Percentiles rank a stretch among this genome's conserved stretches.
phyloP scores from a whole-genome alignment of 2,888 invertebrate genomes.

The Drosophila birchii region DNA sequence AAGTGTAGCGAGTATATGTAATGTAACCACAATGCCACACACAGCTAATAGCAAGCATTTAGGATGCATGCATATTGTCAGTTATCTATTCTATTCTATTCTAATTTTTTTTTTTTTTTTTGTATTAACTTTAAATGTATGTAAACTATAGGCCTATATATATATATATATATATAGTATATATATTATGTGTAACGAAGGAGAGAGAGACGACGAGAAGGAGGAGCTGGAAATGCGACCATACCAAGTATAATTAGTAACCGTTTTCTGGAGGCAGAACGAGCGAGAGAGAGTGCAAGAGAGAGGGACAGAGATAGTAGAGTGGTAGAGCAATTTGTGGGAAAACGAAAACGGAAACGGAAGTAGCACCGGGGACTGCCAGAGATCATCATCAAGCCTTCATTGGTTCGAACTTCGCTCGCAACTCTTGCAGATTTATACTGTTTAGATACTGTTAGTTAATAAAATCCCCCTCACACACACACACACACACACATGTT shows the following conservation, averaged over 20 bases:
- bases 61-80: conserved; percentile 50
- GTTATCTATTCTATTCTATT: conserved; percentile 36
- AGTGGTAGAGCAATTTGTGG: conserved; percentile 30
- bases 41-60: conserved; percentile 49
- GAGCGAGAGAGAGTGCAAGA: not conserved
- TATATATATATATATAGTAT: conserved; percentile 16
- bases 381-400: conserved; percentile 28
- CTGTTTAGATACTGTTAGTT: conserved; percentile 35
- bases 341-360: conserved; percentile 23
- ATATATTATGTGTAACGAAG: not conserved
- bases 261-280: conserved; percentile 5
- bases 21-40: conserved; percentile 54
- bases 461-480: conserved; percentile 7
- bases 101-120: conserved; percentile 20
- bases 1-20: conserved; percentile 34
- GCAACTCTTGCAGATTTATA: conserved; percentile 40
- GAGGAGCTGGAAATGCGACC: conserved; percentile 53
- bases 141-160: conserved; percentile 24
- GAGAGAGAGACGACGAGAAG: conserved; percentile 32
- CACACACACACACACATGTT: conserved; percentile 33
- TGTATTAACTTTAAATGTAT: conserved; percentile 27
- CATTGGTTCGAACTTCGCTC: conserved; percentile 35
- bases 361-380: conserved; percentile 27
- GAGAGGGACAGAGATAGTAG: not conserved
- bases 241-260: conserved; percentile 48